Conservation (phyloP, 1,140 invertebrate genomes). For the Bombus confusus region DNA sequence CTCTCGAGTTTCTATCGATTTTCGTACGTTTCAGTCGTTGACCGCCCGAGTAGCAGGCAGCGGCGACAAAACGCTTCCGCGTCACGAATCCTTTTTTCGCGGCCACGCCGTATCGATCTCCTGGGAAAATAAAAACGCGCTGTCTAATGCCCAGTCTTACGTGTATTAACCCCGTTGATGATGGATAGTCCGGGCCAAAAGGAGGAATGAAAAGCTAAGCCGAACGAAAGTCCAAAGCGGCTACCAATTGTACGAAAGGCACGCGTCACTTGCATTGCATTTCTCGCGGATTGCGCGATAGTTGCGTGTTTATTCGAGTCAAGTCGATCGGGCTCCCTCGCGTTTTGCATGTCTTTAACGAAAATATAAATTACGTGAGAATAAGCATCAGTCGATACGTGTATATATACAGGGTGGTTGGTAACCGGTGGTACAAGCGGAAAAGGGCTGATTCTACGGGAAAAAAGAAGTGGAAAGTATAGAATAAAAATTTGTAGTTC, state of each 20-base stretch:
- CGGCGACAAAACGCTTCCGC: conserved; percentile 16
- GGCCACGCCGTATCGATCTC: conserved; percentile 9
- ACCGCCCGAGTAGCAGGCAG: background rate
- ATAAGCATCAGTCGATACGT: too few relatives aligned
- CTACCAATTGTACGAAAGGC: too few relatives aligned
- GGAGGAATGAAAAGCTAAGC: too few relatives aligned
- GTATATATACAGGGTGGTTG: too few relatives aligned
- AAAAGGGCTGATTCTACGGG: too few relatives aligned
- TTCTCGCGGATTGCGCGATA: too few relatives aligned
- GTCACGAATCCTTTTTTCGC: conserved; percentile 6
- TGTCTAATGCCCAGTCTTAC: background rate
- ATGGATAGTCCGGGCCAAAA: background rate
- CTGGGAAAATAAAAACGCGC: background rate
- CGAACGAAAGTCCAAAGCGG: background rate
- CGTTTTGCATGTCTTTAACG: too few relatives aligned
- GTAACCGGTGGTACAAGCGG: too few relatives aligned
- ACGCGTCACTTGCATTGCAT: background rate
- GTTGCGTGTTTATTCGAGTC: background rate
- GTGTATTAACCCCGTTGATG: background rate
- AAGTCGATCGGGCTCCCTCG: too few relatives aligned
- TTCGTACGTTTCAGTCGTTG: conserved; percentile 29
- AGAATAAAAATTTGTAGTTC: too few relatives aligned
- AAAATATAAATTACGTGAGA: too few relatives aligned
- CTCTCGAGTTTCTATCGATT: conserved; percentile 43
- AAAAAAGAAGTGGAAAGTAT: too few relatives aligned